A percentile compares a stretch with the other conserved stretches of the same genome.
Conservation (phyloP, 2,113 vertebrate genomes). For the Pagrus major region DNA sequence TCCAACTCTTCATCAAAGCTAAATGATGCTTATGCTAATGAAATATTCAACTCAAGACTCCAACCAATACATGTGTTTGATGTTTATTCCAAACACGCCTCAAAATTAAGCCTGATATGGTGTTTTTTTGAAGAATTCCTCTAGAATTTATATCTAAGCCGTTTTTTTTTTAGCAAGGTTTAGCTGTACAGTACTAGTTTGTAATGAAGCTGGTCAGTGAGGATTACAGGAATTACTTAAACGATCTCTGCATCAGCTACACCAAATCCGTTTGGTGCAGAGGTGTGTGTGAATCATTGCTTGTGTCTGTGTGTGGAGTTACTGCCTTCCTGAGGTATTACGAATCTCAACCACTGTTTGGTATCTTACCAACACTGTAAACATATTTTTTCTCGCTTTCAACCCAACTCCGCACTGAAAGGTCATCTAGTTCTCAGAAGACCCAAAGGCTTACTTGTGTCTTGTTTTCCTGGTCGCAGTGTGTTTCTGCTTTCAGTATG, state of each 20-base stretch:
- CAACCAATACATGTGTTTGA: not conserved
- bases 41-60: not conserved
- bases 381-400: conserved; percentile 49
- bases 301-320: conserved; percentile 31
- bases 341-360: conserved; percentile 49
- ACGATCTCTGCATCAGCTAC: conserved; percentile 11
- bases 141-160: not conserved
- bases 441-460: conserved; percentile 36
- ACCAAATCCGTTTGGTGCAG: conserved; percentile 7
- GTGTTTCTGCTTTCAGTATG: conserved; percentile 49
- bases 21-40: not conserved
- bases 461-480: conserved; percentile 19
- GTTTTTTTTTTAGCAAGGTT: not conserved
- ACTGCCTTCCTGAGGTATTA: conserved; percentile 41
- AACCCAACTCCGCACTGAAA: conserved; percentile 50
- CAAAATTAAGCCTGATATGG: not conserved
- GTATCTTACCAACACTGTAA: conserved; percentile 40
- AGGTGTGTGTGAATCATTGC: conserved; percentile 3
- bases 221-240: not conserved
- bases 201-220: not conserved
- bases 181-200: not conserved
- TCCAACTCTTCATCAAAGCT: too few species aligned
- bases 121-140: not conserved
- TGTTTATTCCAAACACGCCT: not conserved
- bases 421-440: conserved; percentile 54